Evolutionary conservation across 2,888 invertebrate genomes (phyloP).

Genomic region (Rhyacophila evoluta): DNA sequence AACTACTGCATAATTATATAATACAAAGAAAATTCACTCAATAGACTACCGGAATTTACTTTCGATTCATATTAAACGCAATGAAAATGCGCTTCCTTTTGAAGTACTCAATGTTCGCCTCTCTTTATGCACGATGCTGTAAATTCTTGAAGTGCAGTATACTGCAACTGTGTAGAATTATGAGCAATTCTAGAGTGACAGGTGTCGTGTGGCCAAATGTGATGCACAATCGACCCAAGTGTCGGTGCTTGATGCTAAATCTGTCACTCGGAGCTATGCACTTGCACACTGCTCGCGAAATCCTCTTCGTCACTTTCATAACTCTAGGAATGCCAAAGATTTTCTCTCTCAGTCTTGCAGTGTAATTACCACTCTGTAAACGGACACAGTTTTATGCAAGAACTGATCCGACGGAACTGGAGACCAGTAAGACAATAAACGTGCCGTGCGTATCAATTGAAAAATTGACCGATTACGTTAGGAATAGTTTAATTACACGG

Average conservation of each 20-base stretch:
- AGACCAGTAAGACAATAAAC: too few species aligned
- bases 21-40: too few species aligned
- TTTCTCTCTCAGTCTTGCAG: slow-evolving; percentile 27
- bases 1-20: too few species aligned
- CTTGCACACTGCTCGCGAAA: neutral
- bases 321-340: slow-evolving; percentile 43
- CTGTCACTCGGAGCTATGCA: neutral
- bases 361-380: neutral
- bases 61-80: too few species aligned
- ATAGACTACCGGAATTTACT: too few species aligned
- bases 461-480: too few species aligned
- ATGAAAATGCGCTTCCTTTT: too few species aligned
- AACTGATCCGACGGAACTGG: neutral
- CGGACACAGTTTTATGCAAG: neutral
- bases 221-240: neutral
- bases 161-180: neutral
- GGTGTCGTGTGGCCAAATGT: slow-evolving; percentile 9
- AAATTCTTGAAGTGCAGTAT: neutral
- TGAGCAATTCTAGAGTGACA: neutral
- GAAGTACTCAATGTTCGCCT: too few species aligned
- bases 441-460: too few species aligned
- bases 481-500: too few species aligned
- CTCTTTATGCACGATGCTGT: neutral
- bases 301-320: slow-evolving; percentile 37
- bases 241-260: slow-evolving; percentile 25